Conservation (phyloP, 2,113 vertebrate species). For the Heloderma charlesbogerti region DNA sequence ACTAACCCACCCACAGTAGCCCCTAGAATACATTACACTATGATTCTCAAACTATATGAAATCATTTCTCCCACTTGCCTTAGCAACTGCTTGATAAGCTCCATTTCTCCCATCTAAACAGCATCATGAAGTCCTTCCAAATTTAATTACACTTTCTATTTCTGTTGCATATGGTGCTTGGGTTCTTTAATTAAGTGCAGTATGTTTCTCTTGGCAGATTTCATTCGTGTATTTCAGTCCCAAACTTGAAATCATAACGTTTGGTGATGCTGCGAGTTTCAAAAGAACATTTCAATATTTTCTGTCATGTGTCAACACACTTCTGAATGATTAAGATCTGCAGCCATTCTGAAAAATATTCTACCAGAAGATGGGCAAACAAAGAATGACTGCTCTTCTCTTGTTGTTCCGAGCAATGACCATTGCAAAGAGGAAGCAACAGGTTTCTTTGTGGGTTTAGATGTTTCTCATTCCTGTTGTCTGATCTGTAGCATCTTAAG, state of each 20-base stretch:
- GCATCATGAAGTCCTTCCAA: constrained; percentile 30
- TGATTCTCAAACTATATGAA: neutral
- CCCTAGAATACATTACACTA: too few species aligned
- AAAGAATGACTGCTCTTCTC: constrained; percentile 13
- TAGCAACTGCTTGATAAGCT: constrained; percentile 17
- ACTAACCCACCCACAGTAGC: too few species aligned
- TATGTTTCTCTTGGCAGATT: constrained; percentile 9
- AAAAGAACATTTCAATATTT: neutral
- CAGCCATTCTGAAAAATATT: neutral
- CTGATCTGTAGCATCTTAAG: constrained; percentile 18
- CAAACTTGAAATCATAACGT: constrained; percentile 36
- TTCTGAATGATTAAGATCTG: neutral
- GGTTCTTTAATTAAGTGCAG: constrained; percentile 17
- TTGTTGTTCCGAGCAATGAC: neutral
- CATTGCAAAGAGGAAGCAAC: neutral
- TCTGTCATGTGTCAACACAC: neutral
- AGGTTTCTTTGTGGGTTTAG: neutral
- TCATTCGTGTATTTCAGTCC: constrained; percentile 5
- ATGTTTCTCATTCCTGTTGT: constrained; percentile 6
- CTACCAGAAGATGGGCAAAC: constrained; percentile 28
- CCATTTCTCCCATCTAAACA: constrained; percentile 23
- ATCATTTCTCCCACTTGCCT: neutral
- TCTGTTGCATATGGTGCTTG: neutral
- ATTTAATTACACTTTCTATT: constrained; percentile 5
- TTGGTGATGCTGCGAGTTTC: constrained; percentile 1